Conservation (phyloP, 30 jellyfish, hydroid and myxozoan species). For the Nemopilema nomurai region DNA sequence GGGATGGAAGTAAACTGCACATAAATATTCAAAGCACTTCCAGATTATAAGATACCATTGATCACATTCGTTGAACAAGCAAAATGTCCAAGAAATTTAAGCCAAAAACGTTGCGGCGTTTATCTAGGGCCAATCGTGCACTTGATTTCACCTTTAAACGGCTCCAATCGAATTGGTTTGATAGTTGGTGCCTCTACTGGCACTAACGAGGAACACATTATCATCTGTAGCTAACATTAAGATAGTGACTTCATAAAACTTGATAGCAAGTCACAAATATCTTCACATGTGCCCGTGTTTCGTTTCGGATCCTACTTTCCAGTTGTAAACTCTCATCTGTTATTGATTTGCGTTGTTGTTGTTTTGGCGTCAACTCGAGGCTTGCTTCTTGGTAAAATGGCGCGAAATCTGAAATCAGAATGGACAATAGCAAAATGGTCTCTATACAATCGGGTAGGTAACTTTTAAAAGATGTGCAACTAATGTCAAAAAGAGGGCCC, state of each 20-base stretch:
- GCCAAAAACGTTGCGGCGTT: background rate
- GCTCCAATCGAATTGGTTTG: background rate
- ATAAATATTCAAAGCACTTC: background rate
- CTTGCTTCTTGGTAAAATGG: background rate
- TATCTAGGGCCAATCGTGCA: background rate
- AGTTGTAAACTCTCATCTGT: background rate
- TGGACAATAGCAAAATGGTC: background rate
- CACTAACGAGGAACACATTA: background rate
- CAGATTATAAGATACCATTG: background rate
- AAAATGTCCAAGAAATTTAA: background rate
- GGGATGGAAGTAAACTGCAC: background rate
- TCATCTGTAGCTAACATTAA: background rate
- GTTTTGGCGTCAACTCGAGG: slow-evolving; percentile 5
- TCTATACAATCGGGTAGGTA: no score
- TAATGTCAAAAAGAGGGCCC: no score
- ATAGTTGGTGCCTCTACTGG: background rate
- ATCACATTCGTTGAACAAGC: background rate
- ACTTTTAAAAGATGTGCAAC: no score
- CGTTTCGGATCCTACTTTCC: background rate
- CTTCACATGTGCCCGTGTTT: background rate
- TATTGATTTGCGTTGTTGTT: slow-evolving; percentile 20
- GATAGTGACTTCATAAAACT: background rate
- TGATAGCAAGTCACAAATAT: background rate
- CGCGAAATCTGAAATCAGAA: slow-evolving; percentile 6
- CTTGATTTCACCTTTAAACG: background rate